Conservation (phyloP, 1,140 invertebrate species). For the Drosophila novamexicana region DNA sequence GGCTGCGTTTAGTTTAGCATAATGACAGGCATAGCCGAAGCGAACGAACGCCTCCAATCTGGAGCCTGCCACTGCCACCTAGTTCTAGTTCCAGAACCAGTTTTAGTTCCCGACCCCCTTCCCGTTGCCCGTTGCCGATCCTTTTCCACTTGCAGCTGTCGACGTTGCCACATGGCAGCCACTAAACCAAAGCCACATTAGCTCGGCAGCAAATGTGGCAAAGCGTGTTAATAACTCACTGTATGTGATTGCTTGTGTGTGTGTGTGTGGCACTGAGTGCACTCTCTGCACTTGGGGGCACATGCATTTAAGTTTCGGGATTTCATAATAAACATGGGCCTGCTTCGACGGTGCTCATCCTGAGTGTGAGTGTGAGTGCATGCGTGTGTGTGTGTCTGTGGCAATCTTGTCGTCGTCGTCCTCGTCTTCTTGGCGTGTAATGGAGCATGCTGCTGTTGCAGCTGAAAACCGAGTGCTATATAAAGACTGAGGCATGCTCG, state of each 20-base stretch:
- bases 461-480: conserved; percentile 30
- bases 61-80: background rate
- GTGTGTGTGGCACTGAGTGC: conserved; percentile 50
- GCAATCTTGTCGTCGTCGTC: conserved; percentile 46
- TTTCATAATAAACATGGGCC: conserved; percentile 75
- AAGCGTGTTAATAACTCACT: conserved; percentile 83
- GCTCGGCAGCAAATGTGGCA: conserved; percentile 80
- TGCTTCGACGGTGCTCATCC: conserved; percentile 9
- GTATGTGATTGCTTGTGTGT: conserved; percentile 21
- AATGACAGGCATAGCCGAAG: conserved; percentile 71
- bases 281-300: conserved; percentile 60
- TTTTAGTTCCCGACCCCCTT: background rate
- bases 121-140: background rate
- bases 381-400: conserved; percentile 24
- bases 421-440: conserved; percentile 67
- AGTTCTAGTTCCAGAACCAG: background rate
- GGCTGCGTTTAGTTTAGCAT: conserved; percentile 82
- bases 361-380: conserved; percentile 3
- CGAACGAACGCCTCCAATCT: conserved; percentile 47
- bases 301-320: conserved; percentile 77
- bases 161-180: conserved; percentile 56
- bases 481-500: conserved; percentile 45
- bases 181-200: conserved; percentile 81
- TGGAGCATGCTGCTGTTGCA: conserved; percentile 62
- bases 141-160: background rate